Conservation (phyloP, 2,888 invertebrate species). For the Lomographa bimaculata region DNA sequence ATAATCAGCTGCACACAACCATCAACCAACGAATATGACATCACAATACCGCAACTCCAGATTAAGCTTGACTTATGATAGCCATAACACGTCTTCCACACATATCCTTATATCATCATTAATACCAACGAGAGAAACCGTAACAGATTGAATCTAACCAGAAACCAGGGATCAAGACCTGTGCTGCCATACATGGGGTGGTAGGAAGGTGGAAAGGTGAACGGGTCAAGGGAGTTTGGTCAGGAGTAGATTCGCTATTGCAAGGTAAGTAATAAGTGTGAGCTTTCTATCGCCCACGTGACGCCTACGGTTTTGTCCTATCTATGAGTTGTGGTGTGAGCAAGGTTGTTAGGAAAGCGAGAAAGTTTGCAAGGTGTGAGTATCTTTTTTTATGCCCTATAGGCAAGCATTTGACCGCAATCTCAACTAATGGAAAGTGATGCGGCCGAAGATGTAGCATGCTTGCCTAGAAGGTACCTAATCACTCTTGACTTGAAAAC, state of each 20-base stretch:
- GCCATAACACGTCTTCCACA: slow-evolving; percentile 36
- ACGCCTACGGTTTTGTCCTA: slow-evolving; percentile 62
- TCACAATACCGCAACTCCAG: slow-evolving; percentile 14
- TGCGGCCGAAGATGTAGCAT: no score
- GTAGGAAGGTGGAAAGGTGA: slow-evolving; percentile 12
- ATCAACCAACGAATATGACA: slow-evolving; percentile 15
- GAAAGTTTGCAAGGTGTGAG: no score
- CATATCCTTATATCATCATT: slow-evolving; percentile 67
- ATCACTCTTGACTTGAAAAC: no score
- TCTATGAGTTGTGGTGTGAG: slow-evolving; percentile 51
- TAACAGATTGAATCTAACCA: slow-evolving; percentile 64
- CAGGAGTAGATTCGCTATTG: slow-evolving; percentile 54
- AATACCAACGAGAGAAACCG: slow-evolving; percentile 62
- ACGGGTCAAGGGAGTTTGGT: slow-evolving; percentile 44
- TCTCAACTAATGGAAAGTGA: no score
- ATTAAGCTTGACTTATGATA: slow-evolving; percentile 29
- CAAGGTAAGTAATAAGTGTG: slow-evolving; percentile 70
- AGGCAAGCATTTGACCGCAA: no score
- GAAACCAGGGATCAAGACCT: slow-evolving; percentile 49
- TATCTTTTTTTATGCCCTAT: no score
- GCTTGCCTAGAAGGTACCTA: no score
- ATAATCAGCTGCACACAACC: neutral
- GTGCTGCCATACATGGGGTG: slow-evolving; percentile 2
- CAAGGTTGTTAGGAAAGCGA: slow-evolving; percentile 38
- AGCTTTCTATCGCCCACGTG: slow-evolving; percentile 74